Evolutionary conservation across 2,113 vertebrate genomes (phyloP), one percentile per base, ranked within the genome.

Genomic region (Forbesichthys agassizii): DNA sequence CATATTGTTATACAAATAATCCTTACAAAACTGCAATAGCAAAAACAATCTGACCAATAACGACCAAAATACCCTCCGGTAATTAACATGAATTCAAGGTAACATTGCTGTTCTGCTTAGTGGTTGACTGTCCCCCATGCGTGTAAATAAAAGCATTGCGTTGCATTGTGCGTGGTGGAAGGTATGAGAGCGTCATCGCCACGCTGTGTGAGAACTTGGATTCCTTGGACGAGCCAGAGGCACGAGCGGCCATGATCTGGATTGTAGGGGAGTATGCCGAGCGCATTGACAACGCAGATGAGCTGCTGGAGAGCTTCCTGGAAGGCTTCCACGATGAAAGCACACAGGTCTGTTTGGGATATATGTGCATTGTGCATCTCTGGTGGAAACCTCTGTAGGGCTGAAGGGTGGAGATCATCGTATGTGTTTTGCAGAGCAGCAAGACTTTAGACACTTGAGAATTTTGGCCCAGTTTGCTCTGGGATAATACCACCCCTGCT

Each of bases 261-360:
- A 98, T 98, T 0, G 97, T 98, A 62, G 97, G 97, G 18, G 97
- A 99, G 47, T 98, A 98, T 0, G 97, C 96, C 0, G 97, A 98
- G 88, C 92, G 97, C 49, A 98, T 99, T 0, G 96, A 98, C 90
- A 98, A 98, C 0, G 97, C 96, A 0, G 97, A 98, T 0, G 97
- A 98, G 82, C 93, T 98, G 64, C 94, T 99, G 66, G 96, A 99
- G 89, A 97, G 96, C 88, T 98, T 98, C 90, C 87, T 98, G 48
- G 97, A 98, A 87, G 97, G 96, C 46, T 99, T 99, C 92, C 97
- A 99, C 0, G 97, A 99, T 0, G 96, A 99, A 90, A 98, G 97
- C 91, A 98, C 97, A 48, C 97, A 99, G 96, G 97, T 98, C 69
- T 49, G 84, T 74, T 7, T 5, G 16, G 14, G 49, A 52, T 52